Evolutionary conservation across 2,797 vertebrate species (phyloP).

Genomic region (Kryptolebias ocellatus): DNA sequence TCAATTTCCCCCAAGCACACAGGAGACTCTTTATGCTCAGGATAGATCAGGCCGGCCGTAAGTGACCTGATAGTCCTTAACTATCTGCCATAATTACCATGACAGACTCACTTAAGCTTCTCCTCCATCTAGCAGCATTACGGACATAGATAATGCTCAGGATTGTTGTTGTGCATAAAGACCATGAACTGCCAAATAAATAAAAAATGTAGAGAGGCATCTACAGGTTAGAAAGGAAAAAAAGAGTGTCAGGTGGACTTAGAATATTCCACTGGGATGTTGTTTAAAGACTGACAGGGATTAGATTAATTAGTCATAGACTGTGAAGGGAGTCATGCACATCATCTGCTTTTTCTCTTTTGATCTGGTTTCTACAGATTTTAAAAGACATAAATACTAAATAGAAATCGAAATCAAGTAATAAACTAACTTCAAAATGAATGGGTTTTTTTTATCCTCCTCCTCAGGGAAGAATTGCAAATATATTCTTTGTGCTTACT

Average conservation of each 20-base stretch:
- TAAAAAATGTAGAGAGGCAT: slow-evolving; percentile 37
- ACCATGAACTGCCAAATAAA: slow-evolving; percentile 25
- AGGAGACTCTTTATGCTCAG: slow-evolving; percentile 72
- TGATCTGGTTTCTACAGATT: slow-evolving; percentile 37
- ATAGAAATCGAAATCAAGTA: slow-evolving; percentile 53
- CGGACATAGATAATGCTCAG: slow-evolving; percentile 63
- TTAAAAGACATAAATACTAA: slow-evolving; percentile 33
- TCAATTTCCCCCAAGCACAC: slow-evolving; percentile 67
- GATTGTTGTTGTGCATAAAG: slow-evolving; percentile 64
- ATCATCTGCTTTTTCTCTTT: slow-evolving; percentile 42
- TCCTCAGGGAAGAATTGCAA: slow-evolving; percentile 27
- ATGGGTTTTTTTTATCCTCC: slow-evolving; percentile 15
- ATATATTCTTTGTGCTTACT: slow-evolving; percentile 34
- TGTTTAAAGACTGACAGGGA: slow-evolving; percentile 62
- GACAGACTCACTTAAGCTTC: slow-evolving; percentile 80
- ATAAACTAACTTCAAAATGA: slow-evolving; percentile 52
- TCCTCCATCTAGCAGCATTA: slow-evolving; percentile 70
- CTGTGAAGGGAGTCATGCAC: slow-evolving; percentile 55
- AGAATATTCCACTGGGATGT: slow-evolving; percentile 53
- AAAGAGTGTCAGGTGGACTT: slow-evolving; percentile 57
- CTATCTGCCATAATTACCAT: slow-evolving; percentile 76
- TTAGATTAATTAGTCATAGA: slow-evolving; percentile 69
- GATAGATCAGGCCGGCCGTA: slow-evolving; percentile 65
- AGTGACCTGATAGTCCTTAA: slow-evolving; percentile 73
- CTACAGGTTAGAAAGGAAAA: slow-evolving; percentile 58